Evolutionary conservation across 2,113 vertebrate genomes (phyloP), one percentile per base, ranked within the genome.

Genomic region (Amphilophus citrinellus): DNA sequence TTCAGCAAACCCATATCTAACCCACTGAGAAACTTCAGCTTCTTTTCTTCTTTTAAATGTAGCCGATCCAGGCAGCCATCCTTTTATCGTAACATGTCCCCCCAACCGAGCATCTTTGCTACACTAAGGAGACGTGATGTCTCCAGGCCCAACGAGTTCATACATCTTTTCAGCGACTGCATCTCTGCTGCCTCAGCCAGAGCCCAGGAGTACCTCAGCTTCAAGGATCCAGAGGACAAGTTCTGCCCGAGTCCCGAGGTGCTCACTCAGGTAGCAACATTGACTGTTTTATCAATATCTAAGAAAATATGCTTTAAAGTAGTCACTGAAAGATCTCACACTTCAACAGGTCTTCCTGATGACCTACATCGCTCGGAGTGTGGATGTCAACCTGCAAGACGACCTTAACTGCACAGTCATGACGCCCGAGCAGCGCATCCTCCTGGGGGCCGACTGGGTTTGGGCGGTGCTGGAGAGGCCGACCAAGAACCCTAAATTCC

Each of bases 381-480:
- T 92, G 32, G 83, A 76, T 75, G 83, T 95, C 18, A 90, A 94
- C 76, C 61, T 96, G 35, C 91, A 87, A 0, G 88, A 94, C 44
- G 62, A 44, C 44, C 93, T 97, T 87, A 96, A 89, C 89, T 96
- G 95, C 89, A 96, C 94, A 0, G 88, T 88, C 84, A 96, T 96
- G 96, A 96, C 94, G 1, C 91, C 88, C 0, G 90, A 87, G 77
- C 96, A 96, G 79, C 89, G 88, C 27, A 57, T 96, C 81, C 93
- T 97, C 7, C 87, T 96, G 32, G 96, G 96, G 4, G 92, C 92
- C 1, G 93, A 96, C 91, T 96, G 96, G 96, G 95, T 96, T 14
- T 96, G 96, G 95, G 94, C 95, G 2, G 10, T 95, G 27, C 61
- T 96, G 44, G 93, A 96, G 35, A 89, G 84, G 18, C 86, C 88